phyloP scores from a whole-genome alignment of 2,113 vertebrate species.

The Notothenia rossii region DNA sequence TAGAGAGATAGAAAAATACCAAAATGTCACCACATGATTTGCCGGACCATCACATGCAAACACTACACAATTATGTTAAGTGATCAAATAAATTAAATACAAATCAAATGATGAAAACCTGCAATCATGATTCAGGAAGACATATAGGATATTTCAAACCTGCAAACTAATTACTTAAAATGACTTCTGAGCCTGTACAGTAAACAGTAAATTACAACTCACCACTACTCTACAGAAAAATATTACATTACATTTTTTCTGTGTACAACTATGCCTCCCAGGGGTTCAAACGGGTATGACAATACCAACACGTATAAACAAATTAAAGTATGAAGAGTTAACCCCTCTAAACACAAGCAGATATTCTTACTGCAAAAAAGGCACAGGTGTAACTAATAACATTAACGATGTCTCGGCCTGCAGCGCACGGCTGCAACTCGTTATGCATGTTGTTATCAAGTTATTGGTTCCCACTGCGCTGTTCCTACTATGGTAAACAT shows the following conservation, averaged over 20 bases:
- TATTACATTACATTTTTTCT: not conserved
- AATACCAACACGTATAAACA: not conserved
- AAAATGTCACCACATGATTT: not conserved
- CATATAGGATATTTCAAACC: not conserved
- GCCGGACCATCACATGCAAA: not conserved
- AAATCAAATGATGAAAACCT: not conserved
- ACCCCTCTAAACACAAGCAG: not conserved
- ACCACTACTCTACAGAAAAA: not conserved
- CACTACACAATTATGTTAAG: not conserved
- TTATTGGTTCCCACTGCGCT: not conserved
- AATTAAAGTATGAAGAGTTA: not conserved
- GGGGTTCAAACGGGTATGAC: slow-evolving; percentile 35
- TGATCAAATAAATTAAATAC: not conserved
- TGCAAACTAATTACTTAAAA: not conserved
- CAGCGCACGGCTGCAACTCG: not conserved
- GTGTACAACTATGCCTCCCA: slow-evolving; percentile 39
- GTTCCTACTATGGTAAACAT: not conserved
- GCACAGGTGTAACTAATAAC: not conserved
- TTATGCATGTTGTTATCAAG: not conserved
- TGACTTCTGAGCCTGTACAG: not conserved
- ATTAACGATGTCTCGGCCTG: not conserved
- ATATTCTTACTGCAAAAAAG: not conserved
- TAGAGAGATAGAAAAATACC: not conserved
- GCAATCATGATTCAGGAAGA: not conserved
- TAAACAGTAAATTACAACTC: not conserved